Evolutionary conservation across 2,113 vertebrate species (phyloP).

Genomic region (Athene cunicularia): DNA sequence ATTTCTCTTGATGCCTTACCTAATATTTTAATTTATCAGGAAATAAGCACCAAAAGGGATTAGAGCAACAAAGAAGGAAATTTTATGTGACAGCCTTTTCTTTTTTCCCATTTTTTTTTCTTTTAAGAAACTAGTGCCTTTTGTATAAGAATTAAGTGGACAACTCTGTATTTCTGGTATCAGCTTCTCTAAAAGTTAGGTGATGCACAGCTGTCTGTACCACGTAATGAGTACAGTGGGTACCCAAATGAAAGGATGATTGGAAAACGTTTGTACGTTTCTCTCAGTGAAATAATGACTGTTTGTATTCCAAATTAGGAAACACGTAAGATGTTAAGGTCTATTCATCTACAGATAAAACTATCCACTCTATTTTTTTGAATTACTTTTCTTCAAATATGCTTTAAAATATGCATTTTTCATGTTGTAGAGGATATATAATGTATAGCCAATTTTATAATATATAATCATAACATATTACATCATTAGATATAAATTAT

Average conservation of each 20-base stretch:
- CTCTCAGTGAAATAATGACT: neutral
- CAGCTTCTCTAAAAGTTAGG: neutral
- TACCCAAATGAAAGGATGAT: neutral
- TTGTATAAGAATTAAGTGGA: neutral
- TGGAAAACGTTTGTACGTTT: neutral
- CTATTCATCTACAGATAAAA: neutral
- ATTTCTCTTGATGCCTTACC: conserved; percentile 12
- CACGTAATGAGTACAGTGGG: neutral
- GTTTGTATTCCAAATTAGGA: neutral
- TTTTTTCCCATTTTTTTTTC: accelerated
- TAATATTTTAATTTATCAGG: conserved; percentile 20
- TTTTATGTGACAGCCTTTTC: neutral
- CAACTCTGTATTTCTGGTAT: neutral
- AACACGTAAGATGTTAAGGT: neutral
- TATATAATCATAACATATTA: neutral
- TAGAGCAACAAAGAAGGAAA: neutral
- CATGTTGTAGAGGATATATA: neutral
- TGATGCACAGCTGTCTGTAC: neutral
- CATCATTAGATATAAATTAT: too few relatives aligned
- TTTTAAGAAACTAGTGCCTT: neutral
- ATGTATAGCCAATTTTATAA: neutral
- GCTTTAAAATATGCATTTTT: neutral
- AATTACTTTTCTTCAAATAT: neutral
- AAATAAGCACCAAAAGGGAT: neutral
- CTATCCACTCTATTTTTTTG: neutral